A percentile compares a stretch with the other conserved stretches of the same genome.
Conservation (phyloP, 2,888 invertebrate genomes). For the Anoncus sp. region DNA sequence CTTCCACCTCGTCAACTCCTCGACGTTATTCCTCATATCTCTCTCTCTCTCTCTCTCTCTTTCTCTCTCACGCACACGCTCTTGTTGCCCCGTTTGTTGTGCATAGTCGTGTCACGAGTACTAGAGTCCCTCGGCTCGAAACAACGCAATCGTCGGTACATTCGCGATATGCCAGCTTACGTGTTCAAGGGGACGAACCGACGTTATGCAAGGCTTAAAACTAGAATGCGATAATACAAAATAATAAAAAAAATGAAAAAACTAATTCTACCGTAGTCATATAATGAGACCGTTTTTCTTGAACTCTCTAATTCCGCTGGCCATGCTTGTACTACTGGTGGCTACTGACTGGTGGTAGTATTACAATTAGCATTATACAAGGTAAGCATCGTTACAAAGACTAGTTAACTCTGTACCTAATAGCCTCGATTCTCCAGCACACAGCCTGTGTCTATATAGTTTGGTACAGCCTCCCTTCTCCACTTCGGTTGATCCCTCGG, state of each 20-base stretch:
- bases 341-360: neutral
- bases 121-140: constrained; percentile 54
- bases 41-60: constrained; percentile 15
- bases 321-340: neutral
- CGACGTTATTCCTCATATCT: constrained; percentile 58
- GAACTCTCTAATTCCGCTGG: neutral
- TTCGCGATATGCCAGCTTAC: constrained; percentile 78
- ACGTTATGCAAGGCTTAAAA: no score
- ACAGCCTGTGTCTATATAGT: neutral
- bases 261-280: neutral
- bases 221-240: no score
- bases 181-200: no score
- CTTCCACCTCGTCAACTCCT: constrained; percentile 60
- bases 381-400: constrained; percentile 25
- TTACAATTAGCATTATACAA: constrained; percentile 26
- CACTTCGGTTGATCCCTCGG: constrained; percentile 34
- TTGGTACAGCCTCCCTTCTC: constrained; percentile 11
- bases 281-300: neutral
- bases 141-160: constrained; percentile 73
- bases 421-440: constrained; percentile 26
- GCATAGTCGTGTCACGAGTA: constrained; percentile 47
- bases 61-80: constrained; percentile 42
- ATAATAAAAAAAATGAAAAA: no score
- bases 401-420: constrained; percentile 21
- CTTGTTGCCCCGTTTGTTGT: constrained; percentile 10